Percentiles rank a stretch among this genome's conserved stretches.
Evolutionary conservation across 2,888 invertebrate genomes (phyloP).

Genomic region (Oeneis ivallda): DNA sequence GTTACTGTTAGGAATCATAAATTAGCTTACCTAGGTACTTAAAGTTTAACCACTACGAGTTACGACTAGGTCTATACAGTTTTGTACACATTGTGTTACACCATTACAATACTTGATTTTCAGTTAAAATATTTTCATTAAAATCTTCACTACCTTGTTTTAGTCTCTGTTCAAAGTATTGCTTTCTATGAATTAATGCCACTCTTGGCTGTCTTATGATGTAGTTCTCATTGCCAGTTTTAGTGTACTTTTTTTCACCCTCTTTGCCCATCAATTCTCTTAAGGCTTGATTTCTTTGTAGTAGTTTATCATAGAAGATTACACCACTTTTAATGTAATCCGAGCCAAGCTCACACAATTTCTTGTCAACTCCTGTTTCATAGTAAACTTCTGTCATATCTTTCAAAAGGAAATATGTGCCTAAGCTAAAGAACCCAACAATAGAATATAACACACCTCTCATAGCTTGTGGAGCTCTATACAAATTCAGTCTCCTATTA

Average conservation of each 20-base stretch:
- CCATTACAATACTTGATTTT: not conserved
- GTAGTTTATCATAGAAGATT: slow-evolving; percentile 87
- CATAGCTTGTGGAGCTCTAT: slow-evolving; percentile 73
- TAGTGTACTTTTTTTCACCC: slow-evolving; percentile 84
- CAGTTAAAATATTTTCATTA: slow-evolving; percentile 11
- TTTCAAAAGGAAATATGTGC: slow-evolving; percentile 84
- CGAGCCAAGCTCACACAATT: slow-evolving; percentile 81
- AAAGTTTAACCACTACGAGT: too few species aligned
- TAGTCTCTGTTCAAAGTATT: slow-evolving; percentile 82
- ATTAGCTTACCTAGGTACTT: too few species aligned
- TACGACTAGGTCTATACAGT: too few species aligned
- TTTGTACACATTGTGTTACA: not conserved
- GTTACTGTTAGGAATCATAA: too few species aligned
- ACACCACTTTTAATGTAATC: slow-evolving; percentile 87
- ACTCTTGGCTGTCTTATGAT: slow-evolving; percentile 84
- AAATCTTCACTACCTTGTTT: slow-evolving; percentile 51
- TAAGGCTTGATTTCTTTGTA: slow-evolving; percentile 88
- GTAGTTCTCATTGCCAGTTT: slow-evolving; percentile 86
- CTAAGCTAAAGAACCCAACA: slow-evolving; percentile 79
- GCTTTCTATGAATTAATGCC: slow-evolving; percentile 84
- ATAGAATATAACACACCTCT: slow-evolving; percentile 77
- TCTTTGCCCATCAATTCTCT: slow-evolving; percentile 83
- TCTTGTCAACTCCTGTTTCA: slow-evolving; percentile 84
- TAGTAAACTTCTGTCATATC: slow-evolving; percentile 84
- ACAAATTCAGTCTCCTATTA: slow-evolving; percentile 80